phyloP scores from a whole-genome alignment of 2,797 vertebrate genomes.

The Rhincodon typus region DNA sequence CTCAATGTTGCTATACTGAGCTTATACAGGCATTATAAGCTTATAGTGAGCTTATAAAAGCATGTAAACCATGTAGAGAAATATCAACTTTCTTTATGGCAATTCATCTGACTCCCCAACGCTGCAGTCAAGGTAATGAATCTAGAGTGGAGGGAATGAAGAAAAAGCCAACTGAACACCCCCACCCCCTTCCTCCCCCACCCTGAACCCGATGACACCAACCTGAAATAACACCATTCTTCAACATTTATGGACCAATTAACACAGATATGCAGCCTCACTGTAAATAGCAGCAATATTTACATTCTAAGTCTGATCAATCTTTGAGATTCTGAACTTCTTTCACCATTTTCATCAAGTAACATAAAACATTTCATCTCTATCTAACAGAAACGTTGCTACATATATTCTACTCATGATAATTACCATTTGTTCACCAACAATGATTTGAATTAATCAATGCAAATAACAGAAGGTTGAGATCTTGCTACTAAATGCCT shows the following conservation, averaged over 20 bases:
- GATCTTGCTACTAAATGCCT: not conserved
- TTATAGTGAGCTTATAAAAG: too few species aligned
- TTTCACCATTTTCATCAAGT: not conserved
- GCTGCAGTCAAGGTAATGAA: not conserved
- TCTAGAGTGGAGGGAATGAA: not conserved
- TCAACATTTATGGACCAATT: not conserved
- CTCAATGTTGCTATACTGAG: not conserved
- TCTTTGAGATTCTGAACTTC: not conserved
- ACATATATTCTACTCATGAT: not conserved
- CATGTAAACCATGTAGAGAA: not conserved
- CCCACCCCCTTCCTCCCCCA: not conserved
- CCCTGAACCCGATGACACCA: not conserved
- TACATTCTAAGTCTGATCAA: not conserved
- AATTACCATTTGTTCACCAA: not conserved
- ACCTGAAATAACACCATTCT: constrained; percentile 2
- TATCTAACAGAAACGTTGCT: not conserved
- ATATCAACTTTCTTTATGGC: not conserved
- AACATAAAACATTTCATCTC: not conserved
- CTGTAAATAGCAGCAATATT: not conserved
- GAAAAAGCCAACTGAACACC: not conserved
- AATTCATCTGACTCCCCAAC: not conserved
- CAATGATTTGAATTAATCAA: not conserved
- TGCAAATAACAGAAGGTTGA: not conserved
- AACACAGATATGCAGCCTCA: not conserved
- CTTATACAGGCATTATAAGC: too few species aligned